Base-by-base conservation (phyloP, 2,797 vertebrate genomes). In the Capromys pilorides region DNA sequence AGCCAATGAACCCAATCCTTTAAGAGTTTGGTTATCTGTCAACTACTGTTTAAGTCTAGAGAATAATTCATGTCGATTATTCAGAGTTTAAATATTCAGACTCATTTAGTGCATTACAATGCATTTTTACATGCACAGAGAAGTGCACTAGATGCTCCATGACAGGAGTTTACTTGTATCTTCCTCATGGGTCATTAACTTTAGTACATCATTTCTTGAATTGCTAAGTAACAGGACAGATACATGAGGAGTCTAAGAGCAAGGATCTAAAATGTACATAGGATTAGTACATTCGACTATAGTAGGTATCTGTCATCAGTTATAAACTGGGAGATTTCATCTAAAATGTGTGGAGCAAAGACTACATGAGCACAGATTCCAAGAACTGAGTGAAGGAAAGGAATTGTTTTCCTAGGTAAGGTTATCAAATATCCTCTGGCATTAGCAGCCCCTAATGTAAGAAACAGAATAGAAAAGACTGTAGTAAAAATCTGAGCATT, bases 121-220 rank as follows among this genome's bases (percentile, higher is more conserved):
- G 66, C 28, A 21, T 78, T 86, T 88, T 96, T 95, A 82, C 36
- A 45, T 49, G 80, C 90, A 66, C 41, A 91, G 36, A 49, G 57
- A 85, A 93, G 85, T 95, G 31, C 79, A 59, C 84, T 45, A 78
- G 67, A 89, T 93, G 33, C 57, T 69, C 96, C 66, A 90, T 77
- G 89, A 77, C 90, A 14, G 54, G 86, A 89, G 64, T 97, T 97
- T 94, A 92, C 77, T 83, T 96, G 94, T 86, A 51, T 67, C 78
- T 96, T 95, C 51, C n/a, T 59, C 77, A 59, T 91, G 75, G 88
- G 11, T 61, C 89, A 89, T 80, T 96, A 93, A 88, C 45, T 95
- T 94, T 69, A 62, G n/a, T 88, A 92, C 59, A 86, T 92, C 79
- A 95, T 94, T 95, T 95, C 62, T 96, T 91, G 36, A 54, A 39